Conservation (phyloP, 64 coral and sea anemone species). For the Dendronephthya gigantea region DNA sequence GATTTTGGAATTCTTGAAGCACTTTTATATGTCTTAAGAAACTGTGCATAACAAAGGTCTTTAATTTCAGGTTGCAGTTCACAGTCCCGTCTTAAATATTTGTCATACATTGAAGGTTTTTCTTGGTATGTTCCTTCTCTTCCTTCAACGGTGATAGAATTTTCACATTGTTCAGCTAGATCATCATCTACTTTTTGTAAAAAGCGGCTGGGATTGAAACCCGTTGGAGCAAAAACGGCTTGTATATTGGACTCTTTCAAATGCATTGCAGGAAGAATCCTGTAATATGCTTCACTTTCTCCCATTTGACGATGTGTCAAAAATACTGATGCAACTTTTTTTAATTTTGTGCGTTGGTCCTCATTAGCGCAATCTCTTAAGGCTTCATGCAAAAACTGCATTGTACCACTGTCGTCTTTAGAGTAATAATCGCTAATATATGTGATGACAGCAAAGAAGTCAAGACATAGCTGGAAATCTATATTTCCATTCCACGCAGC, state of each 20-base stretch:
- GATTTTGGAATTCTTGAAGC: no score
- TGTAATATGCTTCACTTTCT: background rate
- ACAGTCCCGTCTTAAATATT: no score
- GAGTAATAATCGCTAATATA: slow-evolving; percentile 7
- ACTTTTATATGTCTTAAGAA: no score
- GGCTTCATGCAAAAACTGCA: background rate
- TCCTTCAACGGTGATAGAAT: no score
- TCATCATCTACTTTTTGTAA: slow-evolving; percentile 2
- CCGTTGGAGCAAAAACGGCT: background rate
- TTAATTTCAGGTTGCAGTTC: no score
- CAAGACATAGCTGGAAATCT: background rate
- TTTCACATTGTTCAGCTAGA: no score
- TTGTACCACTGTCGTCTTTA: background rate
- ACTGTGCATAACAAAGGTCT: no score
- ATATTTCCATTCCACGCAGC: background rate
- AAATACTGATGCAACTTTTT: background rate
- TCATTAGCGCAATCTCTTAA: background rate
- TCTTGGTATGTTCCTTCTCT: no score
- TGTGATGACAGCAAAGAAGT: background rate
- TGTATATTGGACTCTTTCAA: background rate
- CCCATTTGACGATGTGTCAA: background rate
- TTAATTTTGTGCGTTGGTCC: background rate
- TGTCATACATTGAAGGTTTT: no score
- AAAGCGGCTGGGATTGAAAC: no score
- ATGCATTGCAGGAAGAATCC: background rate